A percentile compares a stretch with the other conserved stretches of the same genome.
These are phyloP conservation scores for Echinops telfairi DNA, from an alignment of 2,113 vertebrate genomes.

Conservation along the genomic window DNA sequence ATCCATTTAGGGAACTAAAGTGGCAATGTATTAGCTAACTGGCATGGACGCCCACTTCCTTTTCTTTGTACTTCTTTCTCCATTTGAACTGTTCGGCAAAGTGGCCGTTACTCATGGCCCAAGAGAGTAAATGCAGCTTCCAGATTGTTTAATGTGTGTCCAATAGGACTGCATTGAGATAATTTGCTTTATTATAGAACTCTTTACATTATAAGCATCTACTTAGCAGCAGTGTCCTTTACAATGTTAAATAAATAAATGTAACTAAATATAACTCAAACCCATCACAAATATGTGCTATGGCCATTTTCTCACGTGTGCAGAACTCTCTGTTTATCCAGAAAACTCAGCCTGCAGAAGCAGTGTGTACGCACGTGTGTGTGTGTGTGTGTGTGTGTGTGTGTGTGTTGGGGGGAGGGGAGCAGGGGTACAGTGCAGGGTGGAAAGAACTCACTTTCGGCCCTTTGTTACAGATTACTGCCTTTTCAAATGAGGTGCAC, in stretches of 20 bases:
- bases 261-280: conserved; percentile 39
- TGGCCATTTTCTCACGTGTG: conserved; percentile 8
- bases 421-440: conserved; percentile 6
- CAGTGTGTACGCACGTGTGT: not conserved
- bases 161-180: not conserved
- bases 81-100: conserved; percentile 53
- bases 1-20: conserved; percentile 69
- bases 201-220: conserved; percentile 46
- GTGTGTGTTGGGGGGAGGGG: too few relatives aligned
- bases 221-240: conserved; percentile 24
- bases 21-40: conserved; percentile 67
- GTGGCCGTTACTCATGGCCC: conserved; percentile 34
- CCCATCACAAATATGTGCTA: not conserved
- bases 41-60: conserved; percentile 18
- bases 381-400: conserved; percentile 18
- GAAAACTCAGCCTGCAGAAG: conserved; percentile 55
- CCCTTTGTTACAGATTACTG: conserved; percentile 67
- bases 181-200: conserved; percentile 59
- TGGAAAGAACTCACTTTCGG: conserved; percentile 68
- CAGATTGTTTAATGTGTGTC: conserved; percentile 48
- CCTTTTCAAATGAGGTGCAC: conserved; percentile 75
- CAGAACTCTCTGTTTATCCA: conserved; percentile 42
- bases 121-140: conserved; percentile 36
- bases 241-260: conserved; percentile 57
- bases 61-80: conserved; percentile 64